phyloP scores from a whole-genome alignment of 2,888 invertebrate genomes.

The Drosophila anceps region DNA sequence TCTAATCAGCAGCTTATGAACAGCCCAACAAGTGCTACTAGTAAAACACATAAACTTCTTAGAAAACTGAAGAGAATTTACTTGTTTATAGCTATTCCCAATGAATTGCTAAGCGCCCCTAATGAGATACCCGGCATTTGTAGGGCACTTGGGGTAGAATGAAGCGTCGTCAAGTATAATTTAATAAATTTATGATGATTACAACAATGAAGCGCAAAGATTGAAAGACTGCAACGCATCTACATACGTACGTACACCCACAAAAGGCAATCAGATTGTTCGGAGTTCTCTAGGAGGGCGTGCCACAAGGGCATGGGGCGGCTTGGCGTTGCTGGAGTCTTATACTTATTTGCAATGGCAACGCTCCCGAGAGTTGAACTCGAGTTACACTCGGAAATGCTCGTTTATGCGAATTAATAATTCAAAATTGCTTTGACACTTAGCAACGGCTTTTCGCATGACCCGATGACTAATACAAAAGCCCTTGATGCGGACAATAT shows the following conservation, averaged over 20 bases:
- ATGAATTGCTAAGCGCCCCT: slow-evolving; percentile 31
- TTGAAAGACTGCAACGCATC: slow-evolving; percentile 33
- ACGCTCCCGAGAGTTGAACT: slow-evolving; percentile 25
- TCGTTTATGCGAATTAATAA: slow-evolving; percentile 71
- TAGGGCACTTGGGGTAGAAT: background rate
- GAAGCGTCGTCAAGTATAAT: slow-evolving; percentile 59
- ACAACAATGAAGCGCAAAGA: slow-evolving; percentile 52
- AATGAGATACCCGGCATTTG: slow-evolving; percentile 22
- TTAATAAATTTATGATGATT: slow-evolving; percentile 73
- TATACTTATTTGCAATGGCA: slow-evolving; percentile 54
- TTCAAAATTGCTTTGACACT: slow-evolving; percentile 56
- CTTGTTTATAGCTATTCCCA: background rate
- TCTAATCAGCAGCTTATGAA: slow-evolving; percentile 23
- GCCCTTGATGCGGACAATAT: slow-evolving; percentile 13
- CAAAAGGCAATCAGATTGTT: slow-evolving; percentile 22
- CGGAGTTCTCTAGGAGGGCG: slow-evolving; percentile 10
- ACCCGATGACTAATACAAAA: slow-evolving; percentile 43
- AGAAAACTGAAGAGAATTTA: background rate
- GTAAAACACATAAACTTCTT: background rate
- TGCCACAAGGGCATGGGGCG: background rate
- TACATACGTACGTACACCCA: background rate
- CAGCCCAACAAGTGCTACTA: background rate
- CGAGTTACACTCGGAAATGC: slow-evolving; percentile 50
- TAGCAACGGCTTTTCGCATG: slow-evolving; percentile 42
- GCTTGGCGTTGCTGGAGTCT: background rate